A percentile compares a stretch with the other conserved stretches of the same genome.
These are phyloP conservation scores for Bradysia coprophila DNA, from an alignment of 1,140 invertebrate genomes.

Conservation along the genomic window DNA sequence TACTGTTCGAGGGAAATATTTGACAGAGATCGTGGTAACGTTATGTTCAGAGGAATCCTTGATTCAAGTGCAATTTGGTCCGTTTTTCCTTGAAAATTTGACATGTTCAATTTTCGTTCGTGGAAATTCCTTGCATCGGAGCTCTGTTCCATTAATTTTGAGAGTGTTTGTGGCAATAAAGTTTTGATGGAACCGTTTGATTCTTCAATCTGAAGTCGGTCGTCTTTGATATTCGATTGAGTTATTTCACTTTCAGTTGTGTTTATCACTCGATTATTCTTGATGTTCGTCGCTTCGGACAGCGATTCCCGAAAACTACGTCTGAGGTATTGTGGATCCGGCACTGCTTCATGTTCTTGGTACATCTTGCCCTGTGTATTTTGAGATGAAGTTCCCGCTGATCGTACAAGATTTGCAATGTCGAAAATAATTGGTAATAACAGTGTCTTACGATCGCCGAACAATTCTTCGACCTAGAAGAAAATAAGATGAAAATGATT, in stretches of 20 bases:
- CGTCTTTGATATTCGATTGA: background rate
- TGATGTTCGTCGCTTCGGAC: background rate
- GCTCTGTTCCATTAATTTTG: slow-evolving; percentile 1
- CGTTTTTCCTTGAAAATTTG: background rate
- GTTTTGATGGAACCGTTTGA: background rate
- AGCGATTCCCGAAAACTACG: slow-evolving; percentile 13
- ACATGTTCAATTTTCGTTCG: slow-evolving; percentile 1
- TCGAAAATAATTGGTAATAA: slow-evolving; percentile 41
- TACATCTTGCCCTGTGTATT: background rate
- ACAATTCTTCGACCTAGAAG: slow-evolving; percentile 33
- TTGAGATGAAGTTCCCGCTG: background rate
- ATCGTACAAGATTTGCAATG: slow-evolving; percentile 37
- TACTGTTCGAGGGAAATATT: slow-evolving; percentile 8
- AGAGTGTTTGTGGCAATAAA: background rate
- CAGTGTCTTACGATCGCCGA: slow-evolving; percentile 33
- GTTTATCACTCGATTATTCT: background rate
- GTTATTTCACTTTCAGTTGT: background rate
- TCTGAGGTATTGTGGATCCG: slow-evolving; percentile 22
- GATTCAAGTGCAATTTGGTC: background rate
- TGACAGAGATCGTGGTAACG: background rate
- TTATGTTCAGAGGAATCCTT: background rate
- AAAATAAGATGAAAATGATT: no score
- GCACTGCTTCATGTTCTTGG: slow-evolving; percentile 17
- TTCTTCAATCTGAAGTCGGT: background rate
- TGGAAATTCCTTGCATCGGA: background rate